These are phyloP conservation scores for Buphagus erythrorhynchus DNA, from an alignment of 2,797 vertebrate genomes.

Conservation along the genomic window DNA sequence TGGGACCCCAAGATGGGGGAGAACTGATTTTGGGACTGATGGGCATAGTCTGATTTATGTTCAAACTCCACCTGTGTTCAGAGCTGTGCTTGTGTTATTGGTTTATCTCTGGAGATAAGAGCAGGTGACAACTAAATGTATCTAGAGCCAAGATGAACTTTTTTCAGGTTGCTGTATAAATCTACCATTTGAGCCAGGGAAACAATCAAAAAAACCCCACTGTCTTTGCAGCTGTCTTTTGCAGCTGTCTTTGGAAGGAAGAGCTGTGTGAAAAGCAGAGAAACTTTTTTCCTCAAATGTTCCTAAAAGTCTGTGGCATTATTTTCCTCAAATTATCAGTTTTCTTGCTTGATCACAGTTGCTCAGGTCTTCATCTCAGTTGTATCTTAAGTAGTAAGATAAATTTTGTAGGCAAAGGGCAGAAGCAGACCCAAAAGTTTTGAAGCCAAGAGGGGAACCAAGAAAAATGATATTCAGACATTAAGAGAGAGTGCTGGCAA, in stretches of 20 bases:
- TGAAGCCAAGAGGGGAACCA: neutral
- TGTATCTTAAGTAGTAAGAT: neutral
- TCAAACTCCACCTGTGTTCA: neutral
- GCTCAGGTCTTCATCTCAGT: conserved; percentile 19
- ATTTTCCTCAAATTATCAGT: conserved; percentile 35
- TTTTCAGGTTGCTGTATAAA: neutral
- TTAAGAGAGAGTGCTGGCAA: neutral
- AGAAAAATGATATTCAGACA: neutral
- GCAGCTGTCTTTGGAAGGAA: conserved; percentile 34
- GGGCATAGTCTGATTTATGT: neutral
- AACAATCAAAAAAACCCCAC: neutral
- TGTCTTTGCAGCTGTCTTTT: conserved; percentile 31
- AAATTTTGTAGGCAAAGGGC: neutral
- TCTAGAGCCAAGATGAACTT: neutral
- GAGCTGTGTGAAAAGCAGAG: neutral
- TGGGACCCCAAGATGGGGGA: neutral
- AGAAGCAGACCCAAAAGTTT: neutral
- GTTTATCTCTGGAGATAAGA: neutral
- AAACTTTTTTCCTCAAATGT: neutral
- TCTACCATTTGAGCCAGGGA: neutral
- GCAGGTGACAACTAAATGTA: neutral
- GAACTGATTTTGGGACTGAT: neutral
- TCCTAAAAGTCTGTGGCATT: conserved; percentile 14
- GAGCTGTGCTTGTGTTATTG: neutral
- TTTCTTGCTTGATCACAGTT: conserved; percentile 33